Percentiles rank a stretch among this genome's conserved stretches.
Conservation (phyloP, 2,888 invertebrate genomes). For the Lepidonotus clava region DNA sequence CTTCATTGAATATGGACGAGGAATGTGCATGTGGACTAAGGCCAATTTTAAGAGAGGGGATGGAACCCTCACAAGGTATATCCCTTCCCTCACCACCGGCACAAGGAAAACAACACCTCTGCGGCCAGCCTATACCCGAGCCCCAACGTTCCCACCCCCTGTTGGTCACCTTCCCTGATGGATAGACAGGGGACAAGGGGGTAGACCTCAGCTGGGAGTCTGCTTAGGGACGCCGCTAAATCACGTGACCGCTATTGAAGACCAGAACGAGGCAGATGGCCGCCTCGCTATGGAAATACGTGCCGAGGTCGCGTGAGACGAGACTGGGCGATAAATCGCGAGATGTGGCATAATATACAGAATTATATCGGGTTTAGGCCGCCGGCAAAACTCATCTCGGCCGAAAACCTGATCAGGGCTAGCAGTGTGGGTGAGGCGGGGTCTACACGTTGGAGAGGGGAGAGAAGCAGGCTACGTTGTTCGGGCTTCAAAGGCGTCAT, state of each 20-base stretch:
- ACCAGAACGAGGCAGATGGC: constrained; percentile 21
- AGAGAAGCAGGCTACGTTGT: neutral
- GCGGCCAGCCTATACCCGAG: no score
- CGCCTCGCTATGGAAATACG: neutral
- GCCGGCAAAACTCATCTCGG: no score
- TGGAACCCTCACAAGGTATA: no score
- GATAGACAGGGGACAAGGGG: neutral
- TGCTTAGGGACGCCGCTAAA: constrained; percentile 16
- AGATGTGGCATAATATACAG: neutral
- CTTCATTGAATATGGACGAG: no score
- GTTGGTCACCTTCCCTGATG: neutral
- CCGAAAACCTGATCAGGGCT: no score
- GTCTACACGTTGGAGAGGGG: no score
- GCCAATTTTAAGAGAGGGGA: no score
- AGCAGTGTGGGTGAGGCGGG: no score
- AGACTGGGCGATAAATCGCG: constrained; percentile 23
- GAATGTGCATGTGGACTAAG: no score
- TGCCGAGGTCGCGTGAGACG: neutral
- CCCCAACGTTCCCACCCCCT: neutral
- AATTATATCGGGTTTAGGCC: neutral
- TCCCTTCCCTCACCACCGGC: no score
- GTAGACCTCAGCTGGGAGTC: neutral
- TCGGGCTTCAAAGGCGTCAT: constrained; percentile 25
- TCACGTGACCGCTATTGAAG: constrained; percentile 44
- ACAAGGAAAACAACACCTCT: no score